A percentile compares a stretch with the other conserved stretches of the same genome.
Evolutionary conservation across 2,113 vertebrate species (phyloP).

Genomic region (Scytalopus superciliaris): DNA sequence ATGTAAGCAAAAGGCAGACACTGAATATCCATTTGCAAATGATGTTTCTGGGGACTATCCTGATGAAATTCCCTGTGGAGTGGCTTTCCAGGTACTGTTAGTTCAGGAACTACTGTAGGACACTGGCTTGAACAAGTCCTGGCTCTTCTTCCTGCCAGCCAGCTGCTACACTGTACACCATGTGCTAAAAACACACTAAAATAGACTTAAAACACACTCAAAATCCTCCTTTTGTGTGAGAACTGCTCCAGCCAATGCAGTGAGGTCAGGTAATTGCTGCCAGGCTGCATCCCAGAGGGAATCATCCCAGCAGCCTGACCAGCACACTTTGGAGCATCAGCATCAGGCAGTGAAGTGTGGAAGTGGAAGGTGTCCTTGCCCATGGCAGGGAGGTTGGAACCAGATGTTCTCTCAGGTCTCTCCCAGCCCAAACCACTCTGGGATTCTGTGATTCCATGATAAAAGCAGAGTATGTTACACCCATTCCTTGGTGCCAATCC

Average conservation of each 20-base stretch:
- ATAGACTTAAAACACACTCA: neutral
- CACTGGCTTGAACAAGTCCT: neutral
- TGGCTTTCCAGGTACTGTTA: neutral
- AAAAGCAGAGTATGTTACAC: neutral
- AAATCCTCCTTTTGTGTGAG: neutral
- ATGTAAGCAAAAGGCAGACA: neutral
- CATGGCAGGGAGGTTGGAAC: neutral
- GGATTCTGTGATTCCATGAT: neutral
- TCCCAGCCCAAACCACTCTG: neutral
- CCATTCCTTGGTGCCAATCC: neutral
- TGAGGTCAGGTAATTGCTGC: neutral
- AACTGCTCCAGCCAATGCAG: neutral
- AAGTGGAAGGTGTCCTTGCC: neutral
- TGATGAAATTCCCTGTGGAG: neutral
- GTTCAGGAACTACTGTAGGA: neutral
- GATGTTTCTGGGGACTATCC: neutral
- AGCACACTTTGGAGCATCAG: neutral
- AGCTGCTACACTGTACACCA: neutral
- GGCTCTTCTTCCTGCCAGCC: neutral
- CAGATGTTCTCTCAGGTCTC: neutral
- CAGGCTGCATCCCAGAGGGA: neutral
- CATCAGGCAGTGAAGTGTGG: rapidly evolving
- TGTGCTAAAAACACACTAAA: neutral
- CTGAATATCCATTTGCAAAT: neutral
- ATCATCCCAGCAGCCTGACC: neutral